Evolutionary conservation across 1,140 invertebrate genomes (phyloP).

Genomic region (Drosophila insularis): DNA sequence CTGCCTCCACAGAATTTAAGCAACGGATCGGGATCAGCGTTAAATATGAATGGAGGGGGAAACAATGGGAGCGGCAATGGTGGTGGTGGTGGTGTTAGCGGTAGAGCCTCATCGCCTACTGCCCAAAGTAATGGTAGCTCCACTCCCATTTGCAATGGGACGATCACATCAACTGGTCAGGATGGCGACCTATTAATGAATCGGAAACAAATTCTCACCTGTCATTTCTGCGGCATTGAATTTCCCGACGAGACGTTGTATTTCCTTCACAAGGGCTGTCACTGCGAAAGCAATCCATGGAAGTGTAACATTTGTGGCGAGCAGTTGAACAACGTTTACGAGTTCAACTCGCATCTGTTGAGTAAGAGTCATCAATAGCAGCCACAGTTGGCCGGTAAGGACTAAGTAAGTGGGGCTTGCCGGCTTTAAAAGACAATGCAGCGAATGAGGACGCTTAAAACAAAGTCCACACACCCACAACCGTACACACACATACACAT

Average conservation of each 20-base stretch:
- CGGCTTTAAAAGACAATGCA: slow-evolving; percentile 19
- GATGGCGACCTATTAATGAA: slow-evolving; percentile 82
- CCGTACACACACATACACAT: slow-evolving; percentile 49
- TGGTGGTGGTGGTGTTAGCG: slow-evolving; percentile 39
- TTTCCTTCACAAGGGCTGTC: slow-evolving; percentile 98
- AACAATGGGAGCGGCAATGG: slow-evolving; percentile 12
- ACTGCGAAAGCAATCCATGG: slow-evolving; percentile 98
- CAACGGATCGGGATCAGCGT: slow-evolving; percentile 37
- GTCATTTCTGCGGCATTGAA: slow-evolving; percentile 95
- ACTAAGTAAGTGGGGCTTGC: slow-evolving; percentile 26
- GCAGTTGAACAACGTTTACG: slow-evolving; percentile 95
- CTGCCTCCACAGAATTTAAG: slow-evolving; percentile 58
- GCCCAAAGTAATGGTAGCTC: slow-evolving; percentile 49
- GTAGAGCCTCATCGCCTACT: slow-evolving; percentile 27
- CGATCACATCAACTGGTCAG: slow-evolving; percentile 86
- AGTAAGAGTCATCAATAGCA: slow-evolving; percentile 94
- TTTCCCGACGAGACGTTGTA: slow-evolving; percentile 98
- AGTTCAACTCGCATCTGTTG: slow-evolving; percentile 97
- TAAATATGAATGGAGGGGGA: slow-evolving; percentile 33
- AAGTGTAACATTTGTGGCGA: slow-evolving; percentile 99
- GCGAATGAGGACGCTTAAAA: slow-evolving; percentile 36
- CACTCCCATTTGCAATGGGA: slow-evolving; percentile 84
- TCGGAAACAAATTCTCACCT: slow-evolving; percentile 86
- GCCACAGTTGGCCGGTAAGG: slow-evolving; percentile 70
- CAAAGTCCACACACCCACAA: slow-evolving; percentile 53